phyloP scores from a whole-genome alignment of 1,140 invertebrate species.

The Rhopalosiphum maidis region DNA sequence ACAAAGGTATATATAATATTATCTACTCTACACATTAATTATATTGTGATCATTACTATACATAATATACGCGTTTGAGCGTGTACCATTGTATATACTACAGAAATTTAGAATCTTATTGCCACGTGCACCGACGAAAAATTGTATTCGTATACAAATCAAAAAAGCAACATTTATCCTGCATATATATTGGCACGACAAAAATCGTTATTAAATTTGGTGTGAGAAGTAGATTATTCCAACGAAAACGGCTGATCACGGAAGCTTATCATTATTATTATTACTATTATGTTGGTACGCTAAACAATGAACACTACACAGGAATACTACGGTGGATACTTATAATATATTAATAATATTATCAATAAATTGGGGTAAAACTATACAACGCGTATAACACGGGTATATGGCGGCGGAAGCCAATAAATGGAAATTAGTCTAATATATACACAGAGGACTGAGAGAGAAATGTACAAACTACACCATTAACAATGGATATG shows the following conservation, averaged over 20 bases:
- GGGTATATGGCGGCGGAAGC: not conserved
- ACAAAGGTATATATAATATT: not conserved
- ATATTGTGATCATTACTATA: not conserved
- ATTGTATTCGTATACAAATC: too few relatives aligned
- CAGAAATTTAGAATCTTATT: not conserved
- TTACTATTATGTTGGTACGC: not conserved
- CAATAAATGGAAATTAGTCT: not conserved
- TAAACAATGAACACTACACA: not conserved
- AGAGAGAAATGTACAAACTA: not conserved
- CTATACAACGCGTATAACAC: not conserved
- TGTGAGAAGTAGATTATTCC: not conserved
- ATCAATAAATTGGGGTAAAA: not conserved
- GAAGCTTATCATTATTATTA: not conserved
- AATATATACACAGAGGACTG: not conserved
- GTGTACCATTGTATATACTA: too few relatives aligned
- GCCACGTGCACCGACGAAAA: too few relatives aligned
- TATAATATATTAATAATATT: not conserved
- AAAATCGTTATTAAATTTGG: not conserved
- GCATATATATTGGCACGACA: not conserved
- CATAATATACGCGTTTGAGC: too few relatives aligned
- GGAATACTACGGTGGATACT: not conserved
- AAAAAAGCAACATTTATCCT: not conserved
- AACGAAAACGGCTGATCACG: not conserved
- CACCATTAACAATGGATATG: slow-evolving; percentile 2
- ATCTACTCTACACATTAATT: not conserved